Evolutionary conservation across 2,888 invertebrate species (phyloP).

Genomic region (Ceraclea dissimilis): DNA sequence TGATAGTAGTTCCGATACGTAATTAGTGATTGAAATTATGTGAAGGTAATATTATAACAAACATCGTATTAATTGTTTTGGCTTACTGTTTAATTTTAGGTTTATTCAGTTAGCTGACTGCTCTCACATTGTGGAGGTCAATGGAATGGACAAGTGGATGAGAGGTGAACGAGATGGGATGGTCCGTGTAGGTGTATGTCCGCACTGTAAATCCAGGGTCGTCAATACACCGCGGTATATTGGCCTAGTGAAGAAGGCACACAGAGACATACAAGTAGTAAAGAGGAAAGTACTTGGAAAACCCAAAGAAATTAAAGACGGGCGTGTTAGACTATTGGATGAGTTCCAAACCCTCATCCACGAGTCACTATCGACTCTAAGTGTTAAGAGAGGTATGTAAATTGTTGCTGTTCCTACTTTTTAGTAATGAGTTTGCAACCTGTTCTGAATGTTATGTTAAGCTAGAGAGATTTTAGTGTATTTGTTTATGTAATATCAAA

Average conservation of each 20-base stretch:
- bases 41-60: neutral
- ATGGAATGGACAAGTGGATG: slow-evolving; percentile 41
- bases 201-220: slow-evolving; percentile 52
- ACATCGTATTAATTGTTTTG: neutral
- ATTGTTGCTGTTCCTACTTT: no score
- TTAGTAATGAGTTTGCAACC: no score
- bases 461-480: no score
- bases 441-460: no score
- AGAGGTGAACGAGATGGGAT: slow-evolving; percentile 28
- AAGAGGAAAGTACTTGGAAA: slow-evolving; percentile 34
- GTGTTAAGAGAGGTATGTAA: no score
- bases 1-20: neutral
- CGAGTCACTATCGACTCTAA: no score
- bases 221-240: slow-evolving; percentile 51
- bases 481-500: no score
- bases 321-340: no score
- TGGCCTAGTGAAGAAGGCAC: slow-evolving; percentile 39
- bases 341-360: no score
- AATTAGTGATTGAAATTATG: neutral
- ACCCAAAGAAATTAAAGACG: neutral
- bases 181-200: slow-evolving; percentile 42
- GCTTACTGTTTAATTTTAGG: slow-evolving; percentile 31
- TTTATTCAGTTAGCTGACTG: slow-evolving; percentile 50
- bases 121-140: slow-evolving; percentile 42
- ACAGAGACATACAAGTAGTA: slow-evolving; percentile 38